phyloP scores from a whole-genome alignment of 2,888 invertebrate genomes.

The Pollenia amentaria region DNA sequence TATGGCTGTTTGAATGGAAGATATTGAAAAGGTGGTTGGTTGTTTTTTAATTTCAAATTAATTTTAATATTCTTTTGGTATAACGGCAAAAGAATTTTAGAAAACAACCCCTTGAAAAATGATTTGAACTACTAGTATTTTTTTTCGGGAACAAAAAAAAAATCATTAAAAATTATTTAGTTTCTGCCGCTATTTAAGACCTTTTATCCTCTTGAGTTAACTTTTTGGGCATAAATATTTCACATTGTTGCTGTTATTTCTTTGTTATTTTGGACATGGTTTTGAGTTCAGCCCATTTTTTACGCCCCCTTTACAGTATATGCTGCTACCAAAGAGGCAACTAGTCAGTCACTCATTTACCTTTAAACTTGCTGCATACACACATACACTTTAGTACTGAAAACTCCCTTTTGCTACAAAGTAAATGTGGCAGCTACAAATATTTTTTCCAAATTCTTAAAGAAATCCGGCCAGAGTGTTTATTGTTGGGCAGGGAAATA shows the following conservation, averaged over 20 bases:
- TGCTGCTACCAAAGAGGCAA: conserved; percentile 77
- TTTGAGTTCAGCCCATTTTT: conserved; percentile 83
- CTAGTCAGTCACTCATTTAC: conserved; percentile 59
- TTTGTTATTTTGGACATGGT: conserved; percentile 74
- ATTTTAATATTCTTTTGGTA: background rate
- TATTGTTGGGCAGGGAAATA: conserved; percentile 48
- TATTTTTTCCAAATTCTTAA: conserved; percentile 34
- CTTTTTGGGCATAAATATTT: background rate
- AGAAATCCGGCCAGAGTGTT: conserved; percentile 50
- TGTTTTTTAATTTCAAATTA: background rate
- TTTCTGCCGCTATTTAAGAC: conserved; percentile 37
- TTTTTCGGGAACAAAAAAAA: background rate
- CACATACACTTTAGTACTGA: background rate
- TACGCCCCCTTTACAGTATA: conserved; percentile 78
- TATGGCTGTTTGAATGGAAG: background rate
- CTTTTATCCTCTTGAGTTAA: conserved; percentile 9
- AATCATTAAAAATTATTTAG: conserved; percentile 40
- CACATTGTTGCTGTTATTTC: conserved; percentile 34
- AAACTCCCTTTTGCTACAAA: background rate
- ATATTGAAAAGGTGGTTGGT: background rate
- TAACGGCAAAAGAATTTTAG: conserved; percentile 31
- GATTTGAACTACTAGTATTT: conserved; percentile 39
- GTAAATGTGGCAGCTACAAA: conserved; percentile 7
- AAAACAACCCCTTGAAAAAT: conserved; percentile 38
- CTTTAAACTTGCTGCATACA: conserved; percentile 28